Evolutionary conservation across 2,113 vertebrate species (phyloP), one percentile per base, ranked within the genome.

Genomic region (Pagrus major): DNA sequence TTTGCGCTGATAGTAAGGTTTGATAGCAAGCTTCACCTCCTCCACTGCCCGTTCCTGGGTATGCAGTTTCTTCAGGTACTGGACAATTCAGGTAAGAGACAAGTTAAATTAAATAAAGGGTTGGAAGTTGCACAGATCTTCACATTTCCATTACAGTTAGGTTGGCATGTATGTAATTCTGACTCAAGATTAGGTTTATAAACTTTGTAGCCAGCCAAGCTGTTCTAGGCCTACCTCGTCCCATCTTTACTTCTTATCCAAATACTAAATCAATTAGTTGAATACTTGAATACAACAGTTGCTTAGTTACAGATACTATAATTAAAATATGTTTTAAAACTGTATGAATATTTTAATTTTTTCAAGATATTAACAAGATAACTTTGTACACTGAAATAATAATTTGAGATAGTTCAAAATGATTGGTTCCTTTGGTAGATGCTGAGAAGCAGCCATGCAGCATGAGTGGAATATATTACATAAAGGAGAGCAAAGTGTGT

Each of bases 21-120:
- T 98, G 85, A 98, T 98, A 79, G 97, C 97, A 25, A 98, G 89
- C 78, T 98, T 98, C 67, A 98, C 97, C 92, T 98, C 97, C 89
- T 98, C 97, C 68, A 98, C 97, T 0, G 97, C 97, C n/a, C 97
- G 94, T 90, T 98, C 97, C 94, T 98, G 97, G 0, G 97, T 98
- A 88, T 98, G 97, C 83, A 98, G 96, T 91, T 98, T 98, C 92
- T 98, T 97, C 86, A 98, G 93, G 78, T 97, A 98, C 97, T 92
- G 41, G 35, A 3, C 1, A 60, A 49, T 60, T 44, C 2, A 68
- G 21, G 2, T 2, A 6, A 68, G 9, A 73, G 1, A 27, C 42
- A 68, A 6, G n/a, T 64, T 69, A 39, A 52, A 49, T 54, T 25
- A 21, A 46, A n/a, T n/a, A n/a, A n/a, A n/a, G n/a, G n/a, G n/a